Evolutionary conservation across 2,888 invertebrate species (phyloP), one percentile per base, ranked within the genome.

Genomic region (Himalopsyche anomala): DNA sequence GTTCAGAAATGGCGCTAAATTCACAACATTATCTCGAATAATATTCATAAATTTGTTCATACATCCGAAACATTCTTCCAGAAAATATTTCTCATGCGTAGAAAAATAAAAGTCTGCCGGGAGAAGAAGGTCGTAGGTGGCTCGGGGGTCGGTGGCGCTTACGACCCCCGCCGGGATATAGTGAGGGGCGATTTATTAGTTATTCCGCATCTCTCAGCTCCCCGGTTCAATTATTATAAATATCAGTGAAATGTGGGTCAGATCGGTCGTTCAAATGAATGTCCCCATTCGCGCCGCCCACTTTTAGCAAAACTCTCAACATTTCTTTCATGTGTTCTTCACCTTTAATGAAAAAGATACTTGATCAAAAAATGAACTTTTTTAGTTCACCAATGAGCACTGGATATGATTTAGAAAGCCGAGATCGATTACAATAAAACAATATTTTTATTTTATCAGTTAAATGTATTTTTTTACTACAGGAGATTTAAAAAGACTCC

Each of bases 171-270:
- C 83, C 55, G 56, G 51, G 84, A 85, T 86, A 79, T 56, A 83
- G 84, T 82, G 82, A n/a, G 80, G 12, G 81, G 87, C 87, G 88
- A 89, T 89, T 87, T 89, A 89, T 89, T 88, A 88, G 87, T 87
- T 89, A 89, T 88, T 89, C 88, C 88, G 89, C 87, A 88, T 88
- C 86, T 88, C 88, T 84, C 88, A 83, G 85, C 86, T 82, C 84
- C 86, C 88, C 89, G 91, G 91, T 91, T 91, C 92, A 93, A 92
- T 93, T 93, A 93, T 92, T 92, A 93, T 93, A 93, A 93, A 93
- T 93, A 93, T 89, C 88, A 84, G 88, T 88, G 90, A 91, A 90
- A 93, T 92, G 91, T 93, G 92, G 93, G 93, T 92, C 92, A 87
- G 88, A 89, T 84, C 88, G 88, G 88, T 88, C 88, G 89, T 89